These are phyloP conservation scores for Neosilurus hyrtlii DNA, from an alignment of 2,797 vertebrate genomes.

Conservation along the genomic window DNA sequence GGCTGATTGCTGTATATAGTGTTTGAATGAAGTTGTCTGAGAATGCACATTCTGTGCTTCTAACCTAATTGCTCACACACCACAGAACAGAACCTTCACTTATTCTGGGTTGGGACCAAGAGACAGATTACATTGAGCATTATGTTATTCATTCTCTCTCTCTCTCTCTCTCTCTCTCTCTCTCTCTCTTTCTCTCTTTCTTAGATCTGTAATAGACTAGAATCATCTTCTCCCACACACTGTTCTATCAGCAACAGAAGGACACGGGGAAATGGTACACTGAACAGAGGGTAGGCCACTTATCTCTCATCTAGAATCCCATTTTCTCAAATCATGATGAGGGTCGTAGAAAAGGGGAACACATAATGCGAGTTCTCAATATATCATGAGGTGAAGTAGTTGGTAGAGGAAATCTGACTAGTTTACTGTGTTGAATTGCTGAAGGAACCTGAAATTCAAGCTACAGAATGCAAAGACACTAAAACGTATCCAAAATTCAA, in stretches of 20 bases:
- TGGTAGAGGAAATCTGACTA: not conserved
- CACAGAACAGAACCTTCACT: constrained; percentile 33
- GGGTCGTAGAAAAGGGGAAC: not conserved
- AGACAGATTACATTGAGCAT: constrained; percentile 34
- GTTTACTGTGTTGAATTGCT: not conserved
- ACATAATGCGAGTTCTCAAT: constrained; percentile 27
- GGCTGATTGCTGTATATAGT: too few relatives aligned
- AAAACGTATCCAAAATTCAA: not conserved
- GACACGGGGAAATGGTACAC: constrained; percentile 53
- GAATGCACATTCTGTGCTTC: constrained; percentile 17
- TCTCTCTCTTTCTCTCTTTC: constrained; percentile 16
- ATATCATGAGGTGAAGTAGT: constrained; percentile 23
- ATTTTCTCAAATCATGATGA: constrained; percentile 45
- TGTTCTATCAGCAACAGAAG: constrained; percentile 48
- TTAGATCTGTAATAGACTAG: constrained; percentile 48
- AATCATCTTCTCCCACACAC: constrained; percentile 57
- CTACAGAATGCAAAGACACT: not conserved
- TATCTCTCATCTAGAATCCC: constrained; percentile 31
- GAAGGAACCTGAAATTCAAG: not conserved
- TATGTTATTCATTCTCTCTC: constrained; percentile 10
- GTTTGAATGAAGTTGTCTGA: constrained; percentile 18
- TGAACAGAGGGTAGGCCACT: constrained; percentile 60
- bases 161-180: not conserved
- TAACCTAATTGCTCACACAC: constrained; percentile 45
- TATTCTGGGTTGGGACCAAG: constrained; percentile 40